These are phyloP conservation scores for Luperina testacea DNA, from an alignment of 2,888 invertebrate genomes.

Conservation along the genomic window DNA sequence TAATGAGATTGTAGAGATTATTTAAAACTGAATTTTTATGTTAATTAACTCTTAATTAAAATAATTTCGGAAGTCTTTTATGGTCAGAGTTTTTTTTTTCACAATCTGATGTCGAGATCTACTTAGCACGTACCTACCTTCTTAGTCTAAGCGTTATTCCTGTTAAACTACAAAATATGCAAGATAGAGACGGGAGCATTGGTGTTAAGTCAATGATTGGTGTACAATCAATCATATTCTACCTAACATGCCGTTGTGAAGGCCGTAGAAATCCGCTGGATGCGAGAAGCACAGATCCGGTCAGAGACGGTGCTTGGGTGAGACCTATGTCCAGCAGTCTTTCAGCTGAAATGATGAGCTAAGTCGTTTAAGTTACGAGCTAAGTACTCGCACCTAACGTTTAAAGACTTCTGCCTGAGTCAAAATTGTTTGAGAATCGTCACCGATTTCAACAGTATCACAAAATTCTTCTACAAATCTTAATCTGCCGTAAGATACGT, in stretches of 20 bases:
- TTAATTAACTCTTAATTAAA: constrained; percentile 13
- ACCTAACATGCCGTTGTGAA: background rate
- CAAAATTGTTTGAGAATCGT: background rate
- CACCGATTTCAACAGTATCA: background rate
- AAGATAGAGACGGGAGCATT: background rate
- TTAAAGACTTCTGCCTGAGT: background rate
- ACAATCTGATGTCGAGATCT: background rate
- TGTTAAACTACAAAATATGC: background rate
- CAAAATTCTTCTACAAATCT: constrained; percentile 3
- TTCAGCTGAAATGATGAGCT: background rate
- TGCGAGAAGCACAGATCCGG: background rate
- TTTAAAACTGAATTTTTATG: constrained; percentile 6
- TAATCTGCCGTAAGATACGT: constrained; percentile 3
- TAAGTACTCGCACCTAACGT: background rate
- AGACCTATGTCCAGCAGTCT: background rate
- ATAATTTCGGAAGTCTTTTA: constrained; percentile 1
- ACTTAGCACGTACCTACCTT: background rate
- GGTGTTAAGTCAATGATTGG: no score
- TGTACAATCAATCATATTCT: background rate
- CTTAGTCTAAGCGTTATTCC: background rate
- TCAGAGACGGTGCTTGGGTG: background rate
- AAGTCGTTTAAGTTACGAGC: background rate
- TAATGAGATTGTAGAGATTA: constrained; percentile 13
- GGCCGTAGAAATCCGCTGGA: background rate
- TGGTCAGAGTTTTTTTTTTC: background rate